Evolutionary conservation across 92 coral and sea anemone genomes (phyloP).

Genomic region (Pocillopora meandrina): DNA sequence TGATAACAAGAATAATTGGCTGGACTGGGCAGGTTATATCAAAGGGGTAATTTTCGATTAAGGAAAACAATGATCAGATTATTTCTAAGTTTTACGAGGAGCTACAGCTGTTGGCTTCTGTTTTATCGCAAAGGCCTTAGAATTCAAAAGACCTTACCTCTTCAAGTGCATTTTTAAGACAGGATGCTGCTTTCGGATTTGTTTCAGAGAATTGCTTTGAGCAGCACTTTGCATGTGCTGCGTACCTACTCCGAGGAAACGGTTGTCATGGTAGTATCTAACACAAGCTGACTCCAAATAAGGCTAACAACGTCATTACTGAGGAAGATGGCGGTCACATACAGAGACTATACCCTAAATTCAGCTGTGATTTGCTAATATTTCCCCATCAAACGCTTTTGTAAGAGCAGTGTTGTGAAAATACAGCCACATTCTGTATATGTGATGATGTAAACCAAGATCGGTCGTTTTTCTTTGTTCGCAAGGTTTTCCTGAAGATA

Average conservation of each 20-base stretch:
- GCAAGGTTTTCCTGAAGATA: neutral
- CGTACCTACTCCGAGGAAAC: neutral
- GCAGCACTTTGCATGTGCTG: neutral
- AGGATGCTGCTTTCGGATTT: no score
- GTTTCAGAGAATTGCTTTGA: no score
- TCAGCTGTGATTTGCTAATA: neutral
- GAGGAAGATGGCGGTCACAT: slow-evolving; percentile 79
- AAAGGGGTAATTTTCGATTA: no score
- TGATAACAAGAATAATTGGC: no score
- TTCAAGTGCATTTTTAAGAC: no score
- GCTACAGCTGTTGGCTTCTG: no score
- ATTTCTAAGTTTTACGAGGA: no score
- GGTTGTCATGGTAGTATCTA: slow-evolving; percentile 34
- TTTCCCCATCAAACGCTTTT: neutral
- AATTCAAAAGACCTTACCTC: no score
- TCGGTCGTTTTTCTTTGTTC: neutral
- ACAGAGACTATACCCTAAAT: slow-evolving; percentile 7
- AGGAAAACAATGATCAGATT: no score
- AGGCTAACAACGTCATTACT: slow-evolving; percentile 72
- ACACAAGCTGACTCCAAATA: slow-evolving; percentile 50
- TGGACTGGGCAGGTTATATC: no score
- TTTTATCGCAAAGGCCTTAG: no score
- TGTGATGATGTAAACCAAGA: neutral
- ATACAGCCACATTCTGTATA: neutral
- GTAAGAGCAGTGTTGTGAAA: no score